These are phyloP conservation scores for Malurus leucopterus DNA, from an alignment of 2,797 vertebrate genomes.

Conservation along the genomic window DNA sequence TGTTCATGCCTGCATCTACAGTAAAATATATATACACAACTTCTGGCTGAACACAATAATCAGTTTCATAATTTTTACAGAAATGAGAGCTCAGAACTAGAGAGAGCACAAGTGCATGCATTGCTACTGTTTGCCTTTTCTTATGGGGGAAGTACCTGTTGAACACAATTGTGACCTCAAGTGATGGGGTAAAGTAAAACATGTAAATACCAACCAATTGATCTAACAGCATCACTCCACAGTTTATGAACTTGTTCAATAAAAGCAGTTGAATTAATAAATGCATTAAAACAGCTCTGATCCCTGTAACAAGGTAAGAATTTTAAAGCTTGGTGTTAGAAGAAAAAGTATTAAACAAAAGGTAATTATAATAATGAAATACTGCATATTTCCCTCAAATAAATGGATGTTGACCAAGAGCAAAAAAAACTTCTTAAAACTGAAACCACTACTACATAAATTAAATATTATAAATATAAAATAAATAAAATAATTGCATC, in stretches of 20 bases:
- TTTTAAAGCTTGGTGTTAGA: not conserved
- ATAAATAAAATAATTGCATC: not conserved
- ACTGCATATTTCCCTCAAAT: not conserved
- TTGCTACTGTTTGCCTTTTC: not conserved
- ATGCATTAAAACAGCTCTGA: not conserved
- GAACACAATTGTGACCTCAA: not conserved
- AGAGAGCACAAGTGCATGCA: not conserved
- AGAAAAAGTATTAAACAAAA: not conserved
- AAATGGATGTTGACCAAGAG: not conserved
- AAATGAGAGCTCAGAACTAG: not conserved
- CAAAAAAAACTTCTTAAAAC: not conserved
- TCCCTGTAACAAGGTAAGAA: fast-evolving
- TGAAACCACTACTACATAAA: not conserved
- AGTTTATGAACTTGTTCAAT: not conserved
- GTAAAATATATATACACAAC: not conserved
- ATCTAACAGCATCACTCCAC: not conserved
- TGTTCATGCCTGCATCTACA: not conserved
- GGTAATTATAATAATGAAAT: not conserved
- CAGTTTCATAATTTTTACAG: not conserved
- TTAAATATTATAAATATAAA: not conserved
- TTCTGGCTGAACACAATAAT: not conserved
- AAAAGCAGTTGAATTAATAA: not conserved
- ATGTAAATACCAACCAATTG: not conserved
- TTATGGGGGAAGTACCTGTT: not conserved
- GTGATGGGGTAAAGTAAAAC: not conserved